phyloP scores from a whole-genome alignment of 1,140 invertebrate genomes.

The Cherax quadricarinatus region DNA sequence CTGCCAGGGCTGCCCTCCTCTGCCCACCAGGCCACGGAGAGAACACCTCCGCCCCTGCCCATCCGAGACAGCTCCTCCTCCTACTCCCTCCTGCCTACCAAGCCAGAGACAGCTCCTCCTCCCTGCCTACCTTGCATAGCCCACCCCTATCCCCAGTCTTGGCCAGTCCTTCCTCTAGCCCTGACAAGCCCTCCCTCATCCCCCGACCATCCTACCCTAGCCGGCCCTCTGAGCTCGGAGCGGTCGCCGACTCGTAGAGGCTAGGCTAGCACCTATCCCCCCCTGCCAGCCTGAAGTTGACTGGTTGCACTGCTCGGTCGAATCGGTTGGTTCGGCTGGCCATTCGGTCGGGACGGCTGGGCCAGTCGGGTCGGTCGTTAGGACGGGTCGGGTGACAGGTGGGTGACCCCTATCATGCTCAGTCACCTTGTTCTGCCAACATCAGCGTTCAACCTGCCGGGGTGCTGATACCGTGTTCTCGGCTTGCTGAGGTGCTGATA shows the following conservation, averaged over 20 bases:
- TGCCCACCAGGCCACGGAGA: background rate
- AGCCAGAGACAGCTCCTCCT: too few species aligned
- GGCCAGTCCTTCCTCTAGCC: too few species aligned
- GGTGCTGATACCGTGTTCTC: background rate
- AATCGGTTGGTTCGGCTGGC: background rate
- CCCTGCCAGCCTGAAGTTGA: background rate
- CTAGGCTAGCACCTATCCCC: slow-evolving; percentile 24
- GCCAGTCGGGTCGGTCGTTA: too few species aligned
- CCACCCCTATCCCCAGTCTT: too few species aligned
- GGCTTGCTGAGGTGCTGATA: background rate
- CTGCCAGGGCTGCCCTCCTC: background rate
- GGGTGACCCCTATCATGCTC: slow-evolving; percentile 24
- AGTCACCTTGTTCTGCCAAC: background rate
- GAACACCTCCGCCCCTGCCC: too few species aligned
- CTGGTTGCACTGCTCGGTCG: background rate
- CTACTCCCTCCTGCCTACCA: too few species aligned
- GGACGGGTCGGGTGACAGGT: background rate
- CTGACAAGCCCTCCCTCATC: background rate
- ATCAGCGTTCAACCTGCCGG: background rate
- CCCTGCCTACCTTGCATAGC: too few species aligned
- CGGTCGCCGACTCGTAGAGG: slow-evolving; percentile 54
- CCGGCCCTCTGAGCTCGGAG: slow-evolving; percentile 19
- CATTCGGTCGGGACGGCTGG: background rate
- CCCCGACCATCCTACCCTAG: background rate
- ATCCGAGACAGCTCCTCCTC: too few species aligned